These are phyloP conservation scores for Polypedilum vanderplanki DNA, from an alignment of 1,140 invertebrate species.

Conservation along the genomic window DNA sequence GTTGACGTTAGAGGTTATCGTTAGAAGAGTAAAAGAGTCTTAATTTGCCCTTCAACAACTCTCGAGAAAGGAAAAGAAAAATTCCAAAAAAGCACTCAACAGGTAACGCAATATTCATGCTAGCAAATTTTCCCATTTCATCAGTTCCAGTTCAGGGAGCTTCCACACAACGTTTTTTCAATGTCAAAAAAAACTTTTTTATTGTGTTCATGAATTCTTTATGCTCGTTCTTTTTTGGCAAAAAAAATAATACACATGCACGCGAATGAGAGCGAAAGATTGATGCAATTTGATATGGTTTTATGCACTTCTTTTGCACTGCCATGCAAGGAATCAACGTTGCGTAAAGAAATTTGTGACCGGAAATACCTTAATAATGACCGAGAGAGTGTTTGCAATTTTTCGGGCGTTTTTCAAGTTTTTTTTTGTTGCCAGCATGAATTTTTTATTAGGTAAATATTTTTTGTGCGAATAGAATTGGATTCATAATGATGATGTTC, in stretches of 20 bases:
- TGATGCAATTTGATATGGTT: constrained; percentile 18
- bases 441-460: too few relatives aligned
- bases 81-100: background rate
- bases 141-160: constrained; percentile 4
- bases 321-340: background rate
- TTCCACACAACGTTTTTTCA: background rate
- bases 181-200: constrained; percentile 2
- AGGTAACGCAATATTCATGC: constrained; percentile 10
- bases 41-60: too few relatives aligned
- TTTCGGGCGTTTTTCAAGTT: background rate
- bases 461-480: too few relatives aligned
- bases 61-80: background rate
- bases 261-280: background rate
- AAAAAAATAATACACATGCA: background rate
- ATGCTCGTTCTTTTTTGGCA: background rate
- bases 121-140: constrained; percentile 13
- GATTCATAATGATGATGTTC: background rate
- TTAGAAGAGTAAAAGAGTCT: too few relatives aligned
- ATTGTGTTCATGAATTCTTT: background rate
- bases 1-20: too few relatives aligned
- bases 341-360: constrained; percentile 4
- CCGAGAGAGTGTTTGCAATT: background rate
- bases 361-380: background rate
- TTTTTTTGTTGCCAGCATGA: background rate
- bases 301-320: background rate